Percentiles rank a stretch among this genome's conserved stretches.
phyloP scores from a whole-genome alignment of 23 tunicate species.

The Clavelina lepadiformis region DNA sequence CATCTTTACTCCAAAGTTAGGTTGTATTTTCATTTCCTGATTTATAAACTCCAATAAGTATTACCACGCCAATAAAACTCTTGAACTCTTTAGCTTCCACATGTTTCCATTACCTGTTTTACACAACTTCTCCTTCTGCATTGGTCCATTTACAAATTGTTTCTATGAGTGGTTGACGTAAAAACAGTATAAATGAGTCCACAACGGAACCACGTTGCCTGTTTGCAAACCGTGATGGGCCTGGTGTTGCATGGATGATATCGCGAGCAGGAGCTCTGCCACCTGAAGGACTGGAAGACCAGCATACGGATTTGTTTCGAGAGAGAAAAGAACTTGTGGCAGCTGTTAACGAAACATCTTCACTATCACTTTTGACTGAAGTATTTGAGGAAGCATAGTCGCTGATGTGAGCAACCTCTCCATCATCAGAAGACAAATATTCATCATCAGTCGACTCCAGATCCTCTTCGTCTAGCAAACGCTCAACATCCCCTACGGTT shows the following conservation, averaged over 20 bases:
- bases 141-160: conserved; percentile 12
- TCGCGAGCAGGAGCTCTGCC: conserved; percentile 12
- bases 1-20: conserved; percentile 28
- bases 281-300: conserved; percentile 6
- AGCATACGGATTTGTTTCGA: conserved; percentile 11
- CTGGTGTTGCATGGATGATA: conserved; percentile 1
- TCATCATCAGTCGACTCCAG: conserved; percentile 3
- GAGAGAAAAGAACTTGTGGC: conserved; percentile 4
- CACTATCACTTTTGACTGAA: conserved; percentile 2
- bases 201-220: not conserved
- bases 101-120: not conserved
- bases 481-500: conserved; percentile 5
- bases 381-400: conserved; percentile 6
- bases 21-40: conserved; percentile 18
- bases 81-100: conserved; percentile 8
- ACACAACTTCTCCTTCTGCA: conserved; percentile 6
- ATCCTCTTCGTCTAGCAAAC: conserved; percentile 11
- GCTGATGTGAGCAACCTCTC: conserved; percentile 10
- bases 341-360: conserved; percentile 4
- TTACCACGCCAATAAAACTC: conserved; percentile 17
- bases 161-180: conserved; percentile 1
- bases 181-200: conserved; percentile 2
- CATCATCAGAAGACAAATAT: conserved; percentile 8
- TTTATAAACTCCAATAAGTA: conserved; percentile 21
- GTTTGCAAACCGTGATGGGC: conserved; percentile 12